Conservation (phyloP, 2,888 invertebrate species). For the Noctua fimbriata region DNA sequence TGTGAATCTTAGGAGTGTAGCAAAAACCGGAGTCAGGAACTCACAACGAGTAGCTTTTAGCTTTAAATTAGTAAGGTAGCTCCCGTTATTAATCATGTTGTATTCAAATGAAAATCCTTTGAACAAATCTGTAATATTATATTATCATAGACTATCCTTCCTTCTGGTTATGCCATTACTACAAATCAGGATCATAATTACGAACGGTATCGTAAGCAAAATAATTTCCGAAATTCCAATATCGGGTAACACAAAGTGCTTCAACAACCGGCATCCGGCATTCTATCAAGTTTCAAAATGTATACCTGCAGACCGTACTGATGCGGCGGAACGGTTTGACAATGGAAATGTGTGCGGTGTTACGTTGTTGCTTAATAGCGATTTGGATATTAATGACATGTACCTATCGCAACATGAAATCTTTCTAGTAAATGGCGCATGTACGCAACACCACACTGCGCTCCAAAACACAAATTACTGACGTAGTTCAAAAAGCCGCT, state of each 20-base stretch:
- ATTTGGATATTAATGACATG: not conserved
- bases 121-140: not conserved
- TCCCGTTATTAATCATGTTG: not conserved
- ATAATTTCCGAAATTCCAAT: conserved; percentile 28
- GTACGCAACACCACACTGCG: too few species aligned
- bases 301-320: conserved; percentile 25
- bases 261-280: not conserved
- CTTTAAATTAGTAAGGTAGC: not conserved
- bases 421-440: too few species aligned
- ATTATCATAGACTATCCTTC: too few species aligned
- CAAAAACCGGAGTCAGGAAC: not conserved
- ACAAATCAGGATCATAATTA: conserved; percentile 4
- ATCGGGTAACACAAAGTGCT: conserved; percentile 11
- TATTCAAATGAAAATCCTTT: not conserved
- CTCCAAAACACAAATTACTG: too few species aligned
- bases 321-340: not conserved
- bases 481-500: too few species aligned
- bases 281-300: conserved; percentile 28
- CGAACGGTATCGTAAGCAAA: not conserved
- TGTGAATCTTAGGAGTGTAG: not conserved
- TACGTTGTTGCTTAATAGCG: not conserved
- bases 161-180: not conserved
- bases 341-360: not conserved
- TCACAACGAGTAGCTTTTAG: not conserved
- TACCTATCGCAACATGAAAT: not conserved